These are phyloP conservation scores for Orthonychiurus folsomi DNA, from an alignment of 2,888 invertebrate genomes.

Conservation along the genomic window DNA sequence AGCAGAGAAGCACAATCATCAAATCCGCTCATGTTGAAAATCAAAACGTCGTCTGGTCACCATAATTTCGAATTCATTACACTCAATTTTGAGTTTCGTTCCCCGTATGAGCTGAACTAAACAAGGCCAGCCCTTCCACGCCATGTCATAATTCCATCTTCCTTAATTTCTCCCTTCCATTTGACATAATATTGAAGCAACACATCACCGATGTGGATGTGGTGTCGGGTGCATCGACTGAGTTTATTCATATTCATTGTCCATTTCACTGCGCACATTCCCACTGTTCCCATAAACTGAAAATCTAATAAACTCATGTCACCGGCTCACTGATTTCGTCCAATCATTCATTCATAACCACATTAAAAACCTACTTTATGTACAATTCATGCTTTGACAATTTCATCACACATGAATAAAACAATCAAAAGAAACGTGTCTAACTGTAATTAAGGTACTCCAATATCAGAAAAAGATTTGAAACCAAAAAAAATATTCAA, in stretches of 20 bases:
- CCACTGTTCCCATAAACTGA: background rate
- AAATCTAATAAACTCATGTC: background rate
- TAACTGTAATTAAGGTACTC: too few species aligned
- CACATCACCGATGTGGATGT: too few species aligned
- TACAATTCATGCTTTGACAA: too few species aligned
- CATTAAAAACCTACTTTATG: too few species aligned
- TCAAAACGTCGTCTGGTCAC: constrained; percentile 35
- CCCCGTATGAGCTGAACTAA: background rate
- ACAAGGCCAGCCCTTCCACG: background rate
- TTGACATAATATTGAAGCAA: background rate
- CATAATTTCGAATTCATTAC: constrained; percentile 37
- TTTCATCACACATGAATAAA: too few species aligned
- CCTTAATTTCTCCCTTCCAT: background rate
- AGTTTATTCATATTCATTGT: background rate
- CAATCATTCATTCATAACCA: background rate
- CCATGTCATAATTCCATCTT: background rate
- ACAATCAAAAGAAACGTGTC: too few species aligned
- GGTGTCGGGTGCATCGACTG: background rate
- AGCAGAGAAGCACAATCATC: constrained; percentile 23
- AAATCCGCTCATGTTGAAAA: constrained; percentile 34
- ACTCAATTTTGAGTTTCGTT: constrained; percentile 18
- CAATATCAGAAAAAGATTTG: too few species aligned
- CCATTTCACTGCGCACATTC: background rate
- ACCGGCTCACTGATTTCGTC: background rate
- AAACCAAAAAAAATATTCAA: too few species aligned